A percentile compares a stretch with the other conserved stretches of the same genome.
Conservation (phyloP, 2,888 invertebrate species). For the Orthosia gothica region DNA sequence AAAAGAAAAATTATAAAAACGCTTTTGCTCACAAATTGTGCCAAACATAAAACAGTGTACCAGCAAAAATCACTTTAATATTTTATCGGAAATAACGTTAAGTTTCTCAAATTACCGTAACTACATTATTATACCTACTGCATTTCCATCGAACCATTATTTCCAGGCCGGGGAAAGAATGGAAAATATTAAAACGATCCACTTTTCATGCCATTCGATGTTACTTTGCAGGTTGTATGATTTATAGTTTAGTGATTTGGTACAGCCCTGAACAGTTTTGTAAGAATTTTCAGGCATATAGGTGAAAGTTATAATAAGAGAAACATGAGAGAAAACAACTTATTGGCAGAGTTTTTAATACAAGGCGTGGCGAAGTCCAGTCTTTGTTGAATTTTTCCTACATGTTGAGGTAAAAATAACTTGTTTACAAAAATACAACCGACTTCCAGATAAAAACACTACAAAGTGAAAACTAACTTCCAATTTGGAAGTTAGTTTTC, state of each 20-base stretch:
- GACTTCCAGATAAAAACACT: no score
- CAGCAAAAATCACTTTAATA: constrained; percentile 75
- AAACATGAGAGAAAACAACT: no score
- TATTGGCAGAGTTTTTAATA: no score
- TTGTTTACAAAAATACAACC: no score
- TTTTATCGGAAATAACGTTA: constrained; percentile 72
- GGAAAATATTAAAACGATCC: constrained; percentile 41
- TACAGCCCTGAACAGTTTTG: background rate
- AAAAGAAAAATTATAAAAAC: background rate
- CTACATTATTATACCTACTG: constrained; percentile 57
- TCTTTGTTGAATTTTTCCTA: no score
- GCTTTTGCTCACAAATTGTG: constrained; percentile 22
- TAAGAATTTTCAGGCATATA: background rate
- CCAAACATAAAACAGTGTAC: constrained; percentile 60
- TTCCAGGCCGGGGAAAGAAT: constrained; percentile 38
- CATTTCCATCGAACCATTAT: constrained; percentile 51
- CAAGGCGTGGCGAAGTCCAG: no score
- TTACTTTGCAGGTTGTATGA: constrained; percentile 3
- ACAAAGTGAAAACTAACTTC: no score
- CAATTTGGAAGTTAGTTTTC: no score
- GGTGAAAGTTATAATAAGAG: no score
- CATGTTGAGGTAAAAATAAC: no score
- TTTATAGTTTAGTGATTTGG: constrained; percentile 12
- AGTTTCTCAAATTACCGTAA: constrained; percentile 67
- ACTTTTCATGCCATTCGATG: constrained; percentile 32